Conservation (phyloP, 2,888 invertebrate species). For the Diachrysia chrysitis region DNA sequence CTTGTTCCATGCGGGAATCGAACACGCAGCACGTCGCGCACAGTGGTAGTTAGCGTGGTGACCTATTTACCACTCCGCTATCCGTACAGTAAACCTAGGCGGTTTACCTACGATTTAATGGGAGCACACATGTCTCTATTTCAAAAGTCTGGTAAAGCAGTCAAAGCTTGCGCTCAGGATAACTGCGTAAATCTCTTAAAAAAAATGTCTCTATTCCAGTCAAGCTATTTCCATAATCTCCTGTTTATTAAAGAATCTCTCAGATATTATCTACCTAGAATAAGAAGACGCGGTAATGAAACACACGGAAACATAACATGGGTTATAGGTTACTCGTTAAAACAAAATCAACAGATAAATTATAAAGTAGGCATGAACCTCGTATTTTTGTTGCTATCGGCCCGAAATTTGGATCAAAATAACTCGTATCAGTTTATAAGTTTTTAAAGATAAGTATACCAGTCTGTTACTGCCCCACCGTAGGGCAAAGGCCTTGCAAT, state of each 20-base stretch:
- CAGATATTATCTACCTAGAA: neutral
- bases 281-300: neutral
- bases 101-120: too few relatives aligned
- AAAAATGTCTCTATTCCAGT: neutral
- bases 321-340: conserved; percentile 9
- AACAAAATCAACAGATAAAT: conserved; percentile 6
- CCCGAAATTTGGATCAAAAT: neutral
- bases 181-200: too few relatives aligned
- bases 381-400: neutral
- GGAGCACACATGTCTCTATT: too few relatives aligned
- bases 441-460: neutral
- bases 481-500: neutral
- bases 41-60: too few relatives aligned
- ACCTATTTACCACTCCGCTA: too few relatives aligned
- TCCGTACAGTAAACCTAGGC: too few relatives aligned
- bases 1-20: too few relatives aligned
- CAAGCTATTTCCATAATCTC: too few relatives aligned
- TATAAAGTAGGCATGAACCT: neutral
- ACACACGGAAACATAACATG: conserved; percentile 5
- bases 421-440: too few relatives aligned
- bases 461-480: neutral
- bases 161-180: too few relatives aligned
- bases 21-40: too few relatives aligned
- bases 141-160: too few relatives aligned
- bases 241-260: neutral